Conservation (phyloP, 2,797 vertebrate species). For the Diceros bicornis region DNA sequence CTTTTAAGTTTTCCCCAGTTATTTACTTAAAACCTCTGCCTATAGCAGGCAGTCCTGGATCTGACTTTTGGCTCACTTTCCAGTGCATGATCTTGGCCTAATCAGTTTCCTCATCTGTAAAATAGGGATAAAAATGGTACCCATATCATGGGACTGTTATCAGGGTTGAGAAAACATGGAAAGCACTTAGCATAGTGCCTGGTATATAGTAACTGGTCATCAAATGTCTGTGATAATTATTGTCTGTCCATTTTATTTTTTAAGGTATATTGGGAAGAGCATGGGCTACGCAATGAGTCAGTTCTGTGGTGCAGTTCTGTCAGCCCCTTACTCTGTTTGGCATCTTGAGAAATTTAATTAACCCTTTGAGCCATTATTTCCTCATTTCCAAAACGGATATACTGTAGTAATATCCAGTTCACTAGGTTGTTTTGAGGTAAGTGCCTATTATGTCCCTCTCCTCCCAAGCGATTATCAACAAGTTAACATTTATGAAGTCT, state of each 20-base stretch:
- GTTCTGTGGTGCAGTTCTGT: neutral
- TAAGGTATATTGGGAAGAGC: neutral
- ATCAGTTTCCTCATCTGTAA: neutral
- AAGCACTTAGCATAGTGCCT: neutral
- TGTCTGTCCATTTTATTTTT: neutral
- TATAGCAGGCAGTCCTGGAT: neutral
- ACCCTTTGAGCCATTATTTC: neutral
- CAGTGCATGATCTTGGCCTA: neutral
- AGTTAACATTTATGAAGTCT: conserved; percentile 26
- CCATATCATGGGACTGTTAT: neutral
- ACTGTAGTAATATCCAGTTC: neutral
- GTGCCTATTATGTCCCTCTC: neutral
- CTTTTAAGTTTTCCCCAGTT: neutral
- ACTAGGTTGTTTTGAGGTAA: neutral
- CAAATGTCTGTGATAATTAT: neutral
- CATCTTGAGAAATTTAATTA: conserved; percentile 48
- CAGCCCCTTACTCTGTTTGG: neutral
- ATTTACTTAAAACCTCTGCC: conserved; percentile 9
- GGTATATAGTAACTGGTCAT: neutral
- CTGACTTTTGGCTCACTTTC: conserved; percentile 10
- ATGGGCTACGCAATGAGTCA: neutral
- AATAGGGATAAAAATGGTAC: neutral
- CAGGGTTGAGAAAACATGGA: neutral
- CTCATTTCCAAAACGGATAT: conserved; percentile 15
- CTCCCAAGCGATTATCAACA: conserved; percentile 40